phyloP scores from a whole-genome alignment of 2,888 invertebrate species.

The Dasypogon diadema region DNA sequence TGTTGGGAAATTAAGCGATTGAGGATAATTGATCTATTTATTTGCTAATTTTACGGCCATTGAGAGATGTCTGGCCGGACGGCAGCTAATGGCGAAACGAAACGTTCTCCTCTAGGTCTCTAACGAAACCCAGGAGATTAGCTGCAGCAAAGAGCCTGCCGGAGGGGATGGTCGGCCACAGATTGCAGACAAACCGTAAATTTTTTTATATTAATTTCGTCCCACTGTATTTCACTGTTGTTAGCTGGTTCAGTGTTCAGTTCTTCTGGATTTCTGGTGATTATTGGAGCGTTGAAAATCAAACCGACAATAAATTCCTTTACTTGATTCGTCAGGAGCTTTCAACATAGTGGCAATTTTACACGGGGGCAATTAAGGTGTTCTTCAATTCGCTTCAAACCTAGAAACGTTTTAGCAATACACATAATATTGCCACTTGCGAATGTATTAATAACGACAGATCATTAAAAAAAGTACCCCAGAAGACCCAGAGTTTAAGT shows the following conservation, averaged over 20 bases:
- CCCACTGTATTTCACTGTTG: conserved; percentile 1
- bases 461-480: too few species aligned
- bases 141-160: not conserved
- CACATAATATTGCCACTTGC: too few species aligned
- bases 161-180: not conserved
- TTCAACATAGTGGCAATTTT: too few species aligned
- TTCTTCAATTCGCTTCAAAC: too few species aligned
- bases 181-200: not conserved
- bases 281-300: not conserved
- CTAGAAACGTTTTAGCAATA: too few species aligned
- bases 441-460: too few species aligned
- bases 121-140: not conserved
- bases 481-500: too few species aligned
- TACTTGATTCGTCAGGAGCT: too few species aligned
- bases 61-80: conserved; percentile 51
- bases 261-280: not conserved
- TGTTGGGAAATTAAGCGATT: conserved; percentile 58
- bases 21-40: conserved; percentile 59
- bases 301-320: too few species aligned
- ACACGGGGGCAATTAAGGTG: too few species aligned
- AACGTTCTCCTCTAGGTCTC: not conserved
- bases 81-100: conserved; percentile 13
- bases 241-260: not conserved
- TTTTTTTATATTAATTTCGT: conserved; percentile 18
- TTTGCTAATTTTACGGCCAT: conserved; percentile 59